A percentile compares a stretch with the other conserved stretches of the same genome.
These are phyloP conservation scores for Plusia festucae DNA, from an alignment of 2,888 invertebrate genomes.

Conservation along the genomic window DNA sequence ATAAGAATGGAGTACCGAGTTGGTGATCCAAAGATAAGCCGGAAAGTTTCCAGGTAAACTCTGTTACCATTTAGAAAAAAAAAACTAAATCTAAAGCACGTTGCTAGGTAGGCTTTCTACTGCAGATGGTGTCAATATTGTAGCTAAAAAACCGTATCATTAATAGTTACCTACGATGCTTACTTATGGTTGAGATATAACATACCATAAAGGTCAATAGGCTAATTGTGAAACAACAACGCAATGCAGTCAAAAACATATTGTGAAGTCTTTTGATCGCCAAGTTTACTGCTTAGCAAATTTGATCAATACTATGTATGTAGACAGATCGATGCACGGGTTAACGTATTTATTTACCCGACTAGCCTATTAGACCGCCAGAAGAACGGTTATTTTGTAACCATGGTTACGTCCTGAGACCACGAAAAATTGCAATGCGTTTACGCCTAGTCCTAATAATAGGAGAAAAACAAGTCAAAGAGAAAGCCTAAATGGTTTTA, in stretches of 20 bases:
- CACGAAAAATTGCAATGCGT: too few species aligned
- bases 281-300: neutral
- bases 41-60: slow-evolving; percentile 72
- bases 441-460: too few species aligned
- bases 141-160: neutral
- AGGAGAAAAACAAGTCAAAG: too few species aligned
- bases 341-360: neutral
- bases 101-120: neutral
- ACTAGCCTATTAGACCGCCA: too few species aligned
- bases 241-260: neutral
- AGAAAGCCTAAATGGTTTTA: too few species aligned
- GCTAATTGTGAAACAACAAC: neutral
- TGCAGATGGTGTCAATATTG: neutral
- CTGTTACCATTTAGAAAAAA: neutral
- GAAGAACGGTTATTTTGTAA: too few species aligned
- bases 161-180: neutral
- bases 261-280: neutral
- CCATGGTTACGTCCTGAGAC: too few species aligned
- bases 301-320: neutral
- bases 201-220: slow-evolving; percentile 3
- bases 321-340: neutral
- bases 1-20: slow-evolving; percentile 73
- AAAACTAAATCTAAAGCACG: too few species aligned
- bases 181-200: neutral
- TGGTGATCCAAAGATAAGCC: slow-evolving; percentile 64